A percentile compares a stretch with the other conserved stretches of the same genome.
Evolutionary conservation across 2,113 vertebrate genomes (phyloP).

Genomic region (Macaca nemestrina): DNA sequence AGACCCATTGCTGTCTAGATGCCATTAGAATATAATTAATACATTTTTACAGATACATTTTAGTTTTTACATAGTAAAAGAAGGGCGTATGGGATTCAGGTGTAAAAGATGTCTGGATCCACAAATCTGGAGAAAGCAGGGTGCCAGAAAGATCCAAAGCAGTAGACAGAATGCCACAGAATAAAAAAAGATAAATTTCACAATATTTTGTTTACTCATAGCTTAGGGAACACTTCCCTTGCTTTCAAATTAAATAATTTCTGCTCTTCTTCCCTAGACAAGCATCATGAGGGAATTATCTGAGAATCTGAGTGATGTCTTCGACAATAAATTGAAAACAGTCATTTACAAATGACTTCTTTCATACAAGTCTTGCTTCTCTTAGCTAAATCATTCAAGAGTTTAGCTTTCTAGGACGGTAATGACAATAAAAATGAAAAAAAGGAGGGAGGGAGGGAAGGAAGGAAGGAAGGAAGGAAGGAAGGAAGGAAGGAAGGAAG

Average conservation of each 20-base stretch:
- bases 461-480: background rate
- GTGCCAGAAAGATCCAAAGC: background rate
- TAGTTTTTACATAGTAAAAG: background rate
- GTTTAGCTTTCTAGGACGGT: background rate
- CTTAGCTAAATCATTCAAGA: background rate
- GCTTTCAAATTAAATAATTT: constrained; percentile 46
- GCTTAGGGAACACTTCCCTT: background rate
- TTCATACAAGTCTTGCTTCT: background rate
- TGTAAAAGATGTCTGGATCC: background rate
- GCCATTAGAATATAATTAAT: background rate
- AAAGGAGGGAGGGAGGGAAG: background rate
- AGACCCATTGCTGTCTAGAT: background rate
- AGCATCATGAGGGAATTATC: background rate
- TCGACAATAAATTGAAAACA: constrained; percentile 38
- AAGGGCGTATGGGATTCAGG: background rate
- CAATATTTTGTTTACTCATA: constrained; percentile 2
- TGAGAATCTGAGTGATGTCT: background rate
- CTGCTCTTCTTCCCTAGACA: background rate
- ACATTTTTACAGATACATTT: background rate
- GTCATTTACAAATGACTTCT: constrained; percentile 6
- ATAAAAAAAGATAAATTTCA: background rate
- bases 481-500: background rate
- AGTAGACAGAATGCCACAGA: background rate
- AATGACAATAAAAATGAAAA: background rate
- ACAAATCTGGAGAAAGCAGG: background rate